Evolutionary conservation across 1,140 invertebrate genomes (phyloP).

Genomic region (Procambarus clarkii): DNA sequence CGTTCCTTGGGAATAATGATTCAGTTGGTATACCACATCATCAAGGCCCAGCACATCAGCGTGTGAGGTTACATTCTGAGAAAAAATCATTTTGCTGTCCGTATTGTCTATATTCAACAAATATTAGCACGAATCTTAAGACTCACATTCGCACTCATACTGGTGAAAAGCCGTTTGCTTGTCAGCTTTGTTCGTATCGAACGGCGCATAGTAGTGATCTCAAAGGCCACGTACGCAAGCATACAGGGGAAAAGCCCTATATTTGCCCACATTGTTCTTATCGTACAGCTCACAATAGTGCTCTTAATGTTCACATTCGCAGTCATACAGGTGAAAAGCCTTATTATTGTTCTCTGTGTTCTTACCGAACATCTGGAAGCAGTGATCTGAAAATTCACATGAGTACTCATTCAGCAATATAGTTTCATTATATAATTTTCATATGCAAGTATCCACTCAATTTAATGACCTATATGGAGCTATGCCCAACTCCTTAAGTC

Average conservation of each 20-base stretch:
- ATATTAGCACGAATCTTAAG: conserved; percentile 90
- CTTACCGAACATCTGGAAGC: background rate
- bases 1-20: background rate
- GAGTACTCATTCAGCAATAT: background rate
- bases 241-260: conserved; percentile 78
- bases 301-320: conserved; percentile 98
- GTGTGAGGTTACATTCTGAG: conserved; percentile 37
- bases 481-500: too few relatives aligned
- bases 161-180: conserved; percentile 48
- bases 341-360: background rate
- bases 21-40: background rate
- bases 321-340: conserved; percentile 27
- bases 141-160: conserved; percentile 76
- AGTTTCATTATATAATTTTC: background rate
- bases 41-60: conserved; percentile 20
- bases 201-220: conserved; percentile 42
- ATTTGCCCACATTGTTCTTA: conserved; percentile 97
- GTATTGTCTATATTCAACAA: conserved; percentile 75
- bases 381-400: conserved; percentile 14
- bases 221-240: conserved; percentile 33
- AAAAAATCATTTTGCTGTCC: conserved; percentile 47
- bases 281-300: conserved; percentile 86
- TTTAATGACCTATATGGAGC: too few relatives aligned
- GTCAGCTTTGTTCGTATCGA: conserved; percentile 34
- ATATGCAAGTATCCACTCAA: too few relatives aligned